phyloP scores from a whole-genome alignment of 92 coral and sea anemone species.

The Parazoanthus darwini region DNA sequence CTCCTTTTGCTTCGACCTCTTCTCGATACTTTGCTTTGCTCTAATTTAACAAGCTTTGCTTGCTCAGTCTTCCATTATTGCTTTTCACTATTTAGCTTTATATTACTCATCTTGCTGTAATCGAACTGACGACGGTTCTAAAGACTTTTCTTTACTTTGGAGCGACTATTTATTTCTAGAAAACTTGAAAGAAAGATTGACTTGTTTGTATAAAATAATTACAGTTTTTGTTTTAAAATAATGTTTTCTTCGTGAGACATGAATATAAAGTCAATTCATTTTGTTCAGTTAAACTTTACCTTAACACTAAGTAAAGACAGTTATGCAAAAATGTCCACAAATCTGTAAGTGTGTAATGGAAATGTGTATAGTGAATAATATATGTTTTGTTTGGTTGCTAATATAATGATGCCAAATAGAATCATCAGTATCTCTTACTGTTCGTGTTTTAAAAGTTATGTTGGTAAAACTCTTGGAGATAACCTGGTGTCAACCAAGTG shows the following conservation, averaged over 20 bases:
- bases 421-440: too few relatives aligned
- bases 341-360: neutral
- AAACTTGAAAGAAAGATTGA: neutral
- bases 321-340: neutral
- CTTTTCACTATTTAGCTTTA: neutral
- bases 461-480: too few relatives aligned
- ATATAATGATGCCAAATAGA: too few relatives aligned
- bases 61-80: neutral
- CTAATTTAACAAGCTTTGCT: neutral
- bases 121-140: neutral
- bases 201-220: neutral
- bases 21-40: neutral
- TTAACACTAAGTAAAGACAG: neutral
- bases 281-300: neutral
- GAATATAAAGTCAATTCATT: too few relatives aligned
- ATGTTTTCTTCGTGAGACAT: too few relatives aligned
- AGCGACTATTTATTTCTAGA: neutral
- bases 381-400: too few relatives aligned
- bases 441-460: neutral
- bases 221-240: too few relatives aligned
- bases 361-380: neutral
- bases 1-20: neutral
- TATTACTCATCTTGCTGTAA: neutral
- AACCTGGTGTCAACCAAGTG: neutral
- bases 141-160: neutral